Base-by-base conservation (phyloP, 2,113 vertebrate genomes). In the Glareola pratincola region DNA sequence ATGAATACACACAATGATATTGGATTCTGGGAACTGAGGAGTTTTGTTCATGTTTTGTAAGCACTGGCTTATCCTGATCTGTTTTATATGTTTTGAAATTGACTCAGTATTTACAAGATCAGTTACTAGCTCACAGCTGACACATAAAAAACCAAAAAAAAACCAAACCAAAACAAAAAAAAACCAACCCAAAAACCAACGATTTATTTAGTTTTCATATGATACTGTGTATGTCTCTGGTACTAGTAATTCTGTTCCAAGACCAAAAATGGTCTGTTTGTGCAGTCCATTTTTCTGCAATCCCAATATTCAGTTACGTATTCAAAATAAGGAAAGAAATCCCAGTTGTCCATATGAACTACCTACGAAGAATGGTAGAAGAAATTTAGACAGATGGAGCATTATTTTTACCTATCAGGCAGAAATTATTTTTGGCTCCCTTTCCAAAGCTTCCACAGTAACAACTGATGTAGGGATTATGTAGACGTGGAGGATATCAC, bases 361-460 rank as follows among this genome's bases (percentile, higher is more conserved):
- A 63, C 69, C 47, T 81, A 27, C 30, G 94, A 94, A 57, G 13
- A 17, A 50, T 8, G 9, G 34, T 41, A 69, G 27, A 76, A 92
- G 48, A 84, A 84, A 74, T 63, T 32, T 91, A 74, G 67, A 77
- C 86, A 91, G 66, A 75, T 56, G 62, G 62, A 73, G 7, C 6
- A 45, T 57, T 69, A 56, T 77, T 91, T 95, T 92, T 74, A n/a
- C 48, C 12, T 45, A n/a, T 27, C 14, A 90, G 75, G 50, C 47
- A 90, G 85, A 92, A 94, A 90, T 88, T 60, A 90, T 57, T 87
- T 94, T 82, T 56, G 18, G 39, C 64, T 85, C 82, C 50, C 22
- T 90, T 85, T 95, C 63, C 30, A 76, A 82, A 62, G 6, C 21
- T 85, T 72, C 29, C 47, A 62, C 29, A 67, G 41, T 56, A 90